Evolutionary conservation across 2,113 vertebrate species (phyloP).

Genomic region (Sander vitreus): DNA sequence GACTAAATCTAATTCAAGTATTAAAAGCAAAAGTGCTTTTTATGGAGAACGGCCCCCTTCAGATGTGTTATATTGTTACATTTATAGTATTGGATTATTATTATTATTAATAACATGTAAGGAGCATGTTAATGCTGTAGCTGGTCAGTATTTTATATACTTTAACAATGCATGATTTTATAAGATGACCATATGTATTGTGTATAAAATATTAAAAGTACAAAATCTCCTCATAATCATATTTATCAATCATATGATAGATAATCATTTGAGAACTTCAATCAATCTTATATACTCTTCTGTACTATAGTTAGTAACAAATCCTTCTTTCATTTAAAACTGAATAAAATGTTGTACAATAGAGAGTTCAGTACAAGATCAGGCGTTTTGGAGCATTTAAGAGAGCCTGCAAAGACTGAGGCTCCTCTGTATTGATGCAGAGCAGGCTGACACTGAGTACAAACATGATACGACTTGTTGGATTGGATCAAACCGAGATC

Average conservation of each 20-base stretch:
- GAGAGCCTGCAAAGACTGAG: conserved; percentile 15
- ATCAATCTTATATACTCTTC: too few relatives aligned
- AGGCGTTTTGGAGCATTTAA: neutral
- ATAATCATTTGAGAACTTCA: too few relatives aligned
- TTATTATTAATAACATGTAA: neutral
- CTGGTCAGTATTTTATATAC: neutral
- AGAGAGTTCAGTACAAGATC: neutral
- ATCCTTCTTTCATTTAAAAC: too few relatives aligned
- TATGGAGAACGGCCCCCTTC: neutral
- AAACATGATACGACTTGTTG: conserved; percentile 70
- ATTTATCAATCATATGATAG: too few relatives aligned
- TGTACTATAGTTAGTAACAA: too few relatives aligned
- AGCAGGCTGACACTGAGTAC: conserved; percentile 38
- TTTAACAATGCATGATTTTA: neutral
- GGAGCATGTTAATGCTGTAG: neutral
- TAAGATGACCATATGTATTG: neutral
- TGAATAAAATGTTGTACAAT: too few relatives aligned
- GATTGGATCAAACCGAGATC: conserved; percentile 54
- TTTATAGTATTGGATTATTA: neutral
- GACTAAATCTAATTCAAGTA: neutral
- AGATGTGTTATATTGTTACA: neutral
- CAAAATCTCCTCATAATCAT: too few relatives aligned
- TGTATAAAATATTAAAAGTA: neutral
- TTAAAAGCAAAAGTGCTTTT: neutral
- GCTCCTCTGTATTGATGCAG: conserved; percentile 35